Evolutionary conservation across 2,888 invertebrate species (phyloP).

Genomic region (Parapristionchus giblindavisi): DNA sequence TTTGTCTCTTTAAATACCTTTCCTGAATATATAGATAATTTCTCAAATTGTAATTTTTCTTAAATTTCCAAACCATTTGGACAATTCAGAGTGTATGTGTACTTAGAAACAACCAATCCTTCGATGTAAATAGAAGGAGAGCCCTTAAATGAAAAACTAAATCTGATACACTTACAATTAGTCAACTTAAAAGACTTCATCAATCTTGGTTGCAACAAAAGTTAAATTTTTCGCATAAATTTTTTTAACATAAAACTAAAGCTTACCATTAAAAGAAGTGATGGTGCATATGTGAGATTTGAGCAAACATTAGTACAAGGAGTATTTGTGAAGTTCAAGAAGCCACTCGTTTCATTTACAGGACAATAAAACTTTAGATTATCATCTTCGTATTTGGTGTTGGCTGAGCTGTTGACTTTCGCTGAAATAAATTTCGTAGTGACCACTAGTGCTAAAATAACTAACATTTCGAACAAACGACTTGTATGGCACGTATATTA

Average conservation of each 20-base stretch:
- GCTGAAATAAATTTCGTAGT: constrained; percentile 1
- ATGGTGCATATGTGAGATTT: neutral
- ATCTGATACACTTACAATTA: neutral
- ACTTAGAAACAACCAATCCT: neutral
- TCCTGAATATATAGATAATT: neutral
- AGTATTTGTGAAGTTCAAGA: constrained; percentile 29
- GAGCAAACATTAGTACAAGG: constrained; percentile 30
- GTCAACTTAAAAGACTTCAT: too few relatives aligned
- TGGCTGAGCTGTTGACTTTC: neutral
- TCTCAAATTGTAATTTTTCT: neutral
- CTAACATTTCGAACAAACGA: too few relatives aligned
- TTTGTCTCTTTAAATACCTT: constrained; percentile 12
- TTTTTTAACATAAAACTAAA: neutral
- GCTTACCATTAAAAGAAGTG: neutral
- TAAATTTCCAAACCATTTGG: neutral
- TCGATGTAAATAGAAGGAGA: neutral
- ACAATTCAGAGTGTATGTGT: constrained; percentile 5
- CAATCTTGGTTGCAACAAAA: too few relatives aligned
- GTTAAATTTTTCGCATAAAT: neutral
- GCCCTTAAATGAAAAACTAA: neutral
- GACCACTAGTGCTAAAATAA: too few relatives aligned
- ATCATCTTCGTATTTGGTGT: neutral
- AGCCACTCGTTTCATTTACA: neutral
- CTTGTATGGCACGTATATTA: neutral
- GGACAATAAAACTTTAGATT: constrained; percentile 15